A percentile compares a stretch with the other conserved stretches of the same genome.
Conservation (phyloP, 2,888 invertebrate genomes). For the Sesia apiformis region DNA sequence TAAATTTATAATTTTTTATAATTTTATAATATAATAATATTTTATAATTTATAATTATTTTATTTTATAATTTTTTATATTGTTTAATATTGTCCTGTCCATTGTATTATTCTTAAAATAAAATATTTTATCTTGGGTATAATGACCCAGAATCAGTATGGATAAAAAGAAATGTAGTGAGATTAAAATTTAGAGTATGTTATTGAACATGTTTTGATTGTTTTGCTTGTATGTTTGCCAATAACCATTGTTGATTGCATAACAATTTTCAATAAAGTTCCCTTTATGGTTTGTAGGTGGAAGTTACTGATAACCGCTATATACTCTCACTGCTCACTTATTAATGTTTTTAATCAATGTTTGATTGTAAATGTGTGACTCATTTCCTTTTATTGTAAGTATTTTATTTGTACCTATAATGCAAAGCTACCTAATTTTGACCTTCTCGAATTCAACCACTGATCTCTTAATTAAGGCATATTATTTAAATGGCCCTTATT, state of each 20-base stretch:
- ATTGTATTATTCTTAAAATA: no score
- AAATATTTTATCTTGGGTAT: no score
- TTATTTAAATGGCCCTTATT: no score
- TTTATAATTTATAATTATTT: no score
- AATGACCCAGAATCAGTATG: no score
- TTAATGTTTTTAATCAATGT: slow-evolving; percentile 46
- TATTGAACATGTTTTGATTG: slow-evolving; percentile 43
- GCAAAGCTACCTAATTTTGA: background rate
- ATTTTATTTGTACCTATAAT: background rate
- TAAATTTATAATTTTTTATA: no score
- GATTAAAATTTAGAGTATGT: no score
- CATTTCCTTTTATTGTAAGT: slow-evolving; percentile 28
- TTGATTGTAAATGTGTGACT: slow-evolving; percentile 45
- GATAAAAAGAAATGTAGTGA: no score
- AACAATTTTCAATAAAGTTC: slow-evolving; percentile 66
- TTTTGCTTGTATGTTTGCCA: slow-evolving; percentile 44
- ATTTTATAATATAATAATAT: no score
- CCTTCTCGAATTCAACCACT: background rate
- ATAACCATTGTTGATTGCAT: slow-evolving; percentile 66
- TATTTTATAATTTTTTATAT: no score
- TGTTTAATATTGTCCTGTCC: no score
- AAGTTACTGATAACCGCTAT: slow-evolving; percentile 37
- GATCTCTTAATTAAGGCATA: no score
- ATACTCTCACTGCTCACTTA: slow-evolving; percentile 20
- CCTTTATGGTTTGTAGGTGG: slow-evolving; percentile 49